Evolutionary conservation across 2,797 vertebrate genomes (phyloP), one percentile per base, ranked within the genome.

Genomic region (Anguilla pacifica): DNA sequence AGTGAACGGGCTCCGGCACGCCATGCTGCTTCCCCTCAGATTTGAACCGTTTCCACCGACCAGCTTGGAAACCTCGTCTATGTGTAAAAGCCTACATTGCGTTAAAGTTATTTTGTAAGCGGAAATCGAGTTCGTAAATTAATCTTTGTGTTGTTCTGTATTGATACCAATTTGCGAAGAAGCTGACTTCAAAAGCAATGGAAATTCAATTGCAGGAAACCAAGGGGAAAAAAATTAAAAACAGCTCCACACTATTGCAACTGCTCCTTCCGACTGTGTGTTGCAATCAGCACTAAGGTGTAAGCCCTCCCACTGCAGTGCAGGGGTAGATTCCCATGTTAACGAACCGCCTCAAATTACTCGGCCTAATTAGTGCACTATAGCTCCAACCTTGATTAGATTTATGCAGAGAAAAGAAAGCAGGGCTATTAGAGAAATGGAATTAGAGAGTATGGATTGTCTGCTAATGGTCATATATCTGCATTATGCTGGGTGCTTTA

Each of bases 381-480:
- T 10, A 81, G 55, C 84, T 85, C 31, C 53, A 43, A 64, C 84
- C 57, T 43, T 85, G 84, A 85, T 85, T 57, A 85, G 53, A 85
- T 85, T 53, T 59, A 85, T 61, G 13, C 57, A 22, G 17, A n/a
- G 84, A 2, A 15, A 64, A 81, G 17, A 81, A 49, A 49, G 43
- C 19, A 81, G 81, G 46, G 70, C 85, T 81, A 88, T 87, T 88
- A 87, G 72, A 86, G 64, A 83, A 86, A 70, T 81, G 83, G 77
- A n/a, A 88, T 87, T 79, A 57, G 55, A 31, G 19, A 53, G 86
- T 86, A 61, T 86, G 83, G 87, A 90, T 88, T 84, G 86, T 53
- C 87, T 88, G 86, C 77, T 87, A 89, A 88, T 90, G 87, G 84
- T 84, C 86, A 86, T 70, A 82, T 88, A 83, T 87, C 85, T 85